Percentiles rank a stretch among this genome's conserved stretches.
Conservation (phyloP, 2,797 vertebrate genomes). For the Sebastes steindachneri region DNA sequence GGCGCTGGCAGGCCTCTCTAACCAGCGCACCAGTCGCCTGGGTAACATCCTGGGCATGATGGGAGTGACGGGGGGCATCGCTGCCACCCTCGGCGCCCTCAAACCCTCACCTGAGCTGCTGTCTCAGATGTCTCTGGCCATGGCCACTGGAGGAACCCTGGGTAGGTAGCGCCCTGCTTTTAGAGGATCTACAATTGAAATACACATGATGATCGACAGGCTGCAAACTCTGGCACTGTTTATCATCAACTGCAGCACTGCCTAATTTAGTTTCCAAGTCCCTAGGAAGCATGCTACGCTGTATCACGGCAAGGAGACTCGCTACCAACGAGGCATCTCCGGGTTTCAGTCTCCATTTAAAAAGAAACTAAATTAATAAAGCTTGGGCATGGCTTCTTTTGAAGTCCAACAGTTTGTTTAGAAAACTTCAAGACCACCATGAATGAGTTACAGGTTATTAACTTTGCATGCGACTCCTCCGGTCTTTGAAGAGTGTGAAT, state of each 20-base stretch:
- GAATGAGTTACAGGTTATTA: constrained; percentile 36
- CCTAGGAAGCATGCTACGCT: background rate
- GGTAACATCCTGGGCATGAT: constrained; percentile 82
- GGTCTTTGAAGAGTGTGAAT: constrained; percentile 34
- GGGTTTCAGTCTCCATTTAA: constrained; percentile 11
- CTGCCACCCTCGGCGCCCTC: constrained; percentile 76
- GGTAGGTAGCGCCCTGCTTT: constrained; percentile 44
- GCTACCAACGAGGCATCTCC: background rate
- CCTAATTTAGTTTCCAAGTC: background rate
- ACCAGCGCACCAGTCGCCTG: constrained; percentile 79
- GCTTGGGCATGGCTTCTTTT: background rate
- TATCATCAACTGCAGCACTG: background rate
- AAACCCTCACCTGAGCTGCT: constrained; percentile 84
- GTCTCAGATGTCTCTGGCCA: constrained; percentile 82
- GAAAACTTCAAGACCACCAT: constrained; percentile 33
- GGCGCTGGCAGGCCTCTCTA: constrained; percentile 79
- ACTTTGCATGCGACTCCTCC: constrained; percentile 27
- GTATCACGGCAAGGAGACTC: background rate
- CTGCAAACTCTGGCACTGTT: background rate
- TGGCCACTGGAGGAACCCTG: constrained; percentile 81
- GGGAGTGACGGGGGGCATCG: constrained; percentile 81
- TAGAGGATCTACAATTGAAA: background rate
- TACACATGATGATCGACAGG: background rate
- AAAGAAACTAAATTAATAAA: constrained; percentile 23
- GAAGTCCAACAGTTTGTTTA: constrained; percentile 48